phyloP scores from a whole-genome alignment of 2,797 vertebrate species.

The Emydoidea blandingii region DNA sequence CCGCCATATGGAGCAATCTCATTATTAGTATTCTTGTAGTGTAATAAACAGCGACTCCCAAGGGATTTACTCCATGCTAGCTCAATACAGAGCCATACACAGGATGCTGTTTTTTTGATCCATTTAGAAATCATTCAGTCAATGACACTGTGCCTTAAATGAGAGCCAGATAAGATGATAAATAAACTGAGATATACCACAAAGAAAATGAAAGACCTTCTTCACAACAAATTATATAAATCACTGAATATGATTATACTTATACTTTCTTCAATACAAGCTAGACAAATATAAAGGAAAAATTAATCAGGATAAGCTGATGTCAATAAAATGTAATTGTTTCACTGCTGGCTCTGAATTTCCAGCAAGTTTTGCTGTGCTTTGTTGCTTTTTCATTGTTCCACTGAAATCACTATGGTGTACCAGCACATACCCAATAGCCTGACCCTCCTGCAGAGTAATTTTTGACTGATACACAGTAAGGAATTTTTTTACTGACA shows the following conservation, averaged over 20 bases:
- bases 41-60: background rate
- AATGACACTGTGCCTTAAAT: background rate
- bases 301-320: slow-evolving; percentile 26
- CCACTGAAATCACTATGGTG: background rate
- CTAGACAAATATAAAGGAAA: slow-evolving; percentile 11
- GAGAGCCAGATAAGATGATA: background rate
- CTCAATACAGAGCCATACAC: background rate
- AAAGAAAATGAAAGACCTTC: background rate
- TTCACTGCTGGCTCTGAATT: background rate
- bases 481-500: background rate
- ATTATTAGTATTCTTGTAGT: accelerated
- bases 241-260: background rate
- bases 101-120: background rate
- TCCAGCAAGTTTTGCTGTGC: background rate
- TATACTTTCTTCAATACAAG: background rate
- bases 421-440: background rate
- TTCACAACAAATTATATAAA: background rate
- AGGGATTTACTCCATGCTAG: background rate
- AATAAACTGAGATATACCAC: background rate
- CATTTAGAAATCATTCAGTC: background rate
- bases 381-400: background rate
- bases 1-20: background rate
- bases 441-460: background rate
- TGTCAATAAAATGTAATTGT: slow-evolving; percentile 5
- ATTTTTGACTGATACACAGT: background rate